phyloP scores from a whole-genome alignment of 2,113 vertebrate genomes.

The Halcyon malimbica region DNA sequence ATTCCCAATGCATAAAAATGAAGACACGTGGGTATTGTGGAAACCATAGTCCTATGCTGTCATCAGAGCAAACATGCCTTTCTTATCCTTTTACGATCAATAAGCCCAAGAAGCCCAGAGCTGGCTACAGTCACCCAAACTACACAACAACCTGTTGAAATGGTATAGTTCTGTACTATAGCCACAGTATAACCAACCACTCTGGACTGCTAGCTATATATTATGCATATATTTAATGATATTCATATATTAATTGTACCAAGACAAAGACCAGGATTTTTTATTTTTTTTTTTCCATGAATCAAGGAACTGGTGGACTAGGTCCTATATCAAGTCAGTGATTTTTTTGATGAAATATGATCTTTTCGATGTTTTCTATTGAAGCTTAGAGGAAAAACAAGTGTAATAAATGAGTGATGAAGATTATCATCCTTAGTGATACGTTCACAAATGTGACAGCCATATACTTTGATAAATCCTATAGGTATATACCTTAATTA shows the following conservation, averaged over 20 bases:
- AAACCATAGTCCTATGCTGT: neutral
- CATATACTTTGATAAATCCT: too few relatives aligned
- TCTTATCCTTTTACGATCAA: neutral
- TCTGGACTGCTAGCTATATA: neutral
- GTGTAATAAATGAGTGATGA: neutral
- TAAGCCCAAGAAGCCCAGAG: neutral
- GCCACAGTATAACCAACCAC: neutral
- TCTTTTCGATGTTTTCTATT: neutral
- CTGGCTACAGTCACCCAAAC: neutral
- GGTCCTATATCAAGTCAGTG: neutral
- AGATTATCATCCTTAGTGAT: neutral
- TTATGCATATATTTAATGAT: neutral
- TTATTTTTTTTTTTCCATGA: neutral
- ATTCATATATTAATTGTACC: neutral
- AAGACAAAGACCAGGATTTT: neutral
- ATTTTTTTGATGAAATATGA: neutral
- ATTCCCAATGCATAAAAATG: neutral
- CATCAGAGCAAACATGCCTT: fast-evolving
- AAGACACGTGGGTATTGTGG: fast-evolving
- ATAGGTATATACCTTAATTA: neutral
- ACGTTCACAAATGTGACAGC: neutral
- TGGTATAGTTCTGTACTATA: neutral
- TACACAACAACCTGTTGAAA: neutral
- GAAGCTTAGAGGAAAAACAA: neutral
- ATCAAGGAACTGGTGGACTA: neutral